Percentiles rank a stretch among this genome's conserved stretches.
Conservation (phyloP, 2,888 invertebrate genomes). For the Chrysodeixis includens region DNA sequence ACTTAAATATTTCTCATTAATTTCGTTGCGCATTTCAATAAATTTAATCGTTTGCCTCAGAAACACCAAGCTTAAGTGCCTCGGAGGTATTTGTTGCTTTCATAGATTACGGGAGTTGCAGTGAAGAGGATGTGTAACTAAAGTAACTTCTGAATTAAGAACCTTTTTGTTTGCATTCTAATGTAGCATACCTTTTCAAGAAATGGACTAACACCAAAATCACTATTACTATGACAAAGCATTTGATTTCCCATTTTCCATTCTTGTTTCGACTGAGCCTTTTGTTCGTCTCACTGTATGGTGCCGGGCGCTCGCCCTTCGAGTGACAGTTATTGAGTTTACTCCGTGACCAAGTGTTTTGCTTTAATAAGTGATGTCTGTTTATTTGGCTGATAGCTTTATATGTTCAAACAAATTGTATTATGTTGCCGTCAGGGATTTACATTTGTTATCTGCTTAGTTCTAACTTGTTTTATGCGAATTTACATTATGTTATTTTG, state of each 20-base stretch:
- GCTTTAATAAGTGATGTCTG: constrained; percentile 41
- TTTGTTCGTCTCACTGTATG: constrained; percentile 9
- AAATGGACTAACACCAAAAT: too few relatives aligned
- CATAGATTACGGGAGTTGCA: too few relatives aligned
- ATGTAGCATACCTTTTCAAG: too few relatives aligned
- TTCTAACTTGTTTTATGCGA: background rate
- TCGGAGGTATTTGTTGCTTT: too few relatives aligned
- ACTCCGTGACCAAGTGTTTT: constrained; percentile 39
- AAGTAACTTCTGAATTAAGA: too few relatives aligned
- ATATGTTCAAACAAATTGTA: constrained; percentile 13
- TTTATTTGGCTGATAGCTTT: constrained; percentile 16
- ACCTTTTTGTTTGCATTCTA: too few relatives aligned
- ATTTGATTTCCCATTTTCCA: background rate
- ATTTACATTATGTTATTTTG: background rate
- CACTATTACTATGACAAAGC: too few relatives aligned
- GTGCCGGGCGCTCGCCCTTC: background rate
- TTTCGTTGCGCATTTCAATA: too few relatives aligned
- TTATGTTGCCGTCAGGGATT: background rate
- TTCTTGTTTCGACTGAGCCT: background rate
- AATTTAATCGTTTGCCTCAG: too few relatives aligned
- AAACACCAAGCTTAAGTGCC: too few relatives aligned
- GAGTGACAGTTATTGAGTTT: constrained; percentile 17
- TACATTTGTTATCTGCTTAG: background rate
- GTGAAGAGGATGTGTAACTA: too few relatives aligned
- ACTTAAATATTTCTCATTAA: too few relatives aligned